Evolutionary conservation across 2,888 invertebrate genomes (phyloP), one percentile per base, ranked within the genome.

Genomic region (Muscina levida): DNA sequence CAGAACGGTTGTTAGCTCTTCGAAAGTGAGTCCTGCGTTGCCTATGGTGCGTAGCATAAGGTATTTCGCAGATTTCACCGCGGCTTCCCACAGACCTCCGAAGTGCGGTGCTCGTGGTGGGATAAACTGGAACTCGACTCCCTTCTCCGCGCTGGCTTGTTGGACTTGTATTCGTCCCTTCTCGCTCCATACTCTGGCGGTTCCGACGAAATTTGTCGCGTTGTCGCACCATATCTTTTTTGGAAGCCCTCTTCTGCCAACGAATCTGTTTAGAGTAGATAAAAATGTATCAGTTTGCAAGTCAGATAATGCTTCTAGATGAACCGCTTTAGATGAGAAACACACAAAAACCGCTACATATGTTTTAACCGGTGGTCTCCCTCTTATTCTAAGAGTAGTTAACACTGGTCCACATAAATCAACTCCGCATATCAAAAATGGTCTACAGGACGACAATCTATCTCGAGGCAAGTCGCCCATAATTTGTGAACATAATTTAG

Each of bases 91-190:
- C n/a, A n/a, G n/a, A n/a, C n/a, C n/a, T n/a, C n/a, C n/a, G n/a
- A n/a, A n/a, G n/a, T 71, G 57, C 2, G 71, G 71, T 17, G 46
- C 59, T 19, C 46, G 37, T 6, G 44, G 59, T 19, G 71, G 59
- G 1, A 71, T 59, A 19, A 59, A 71, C 11, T 26, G 71, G 5
- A 71, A 71, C n/a, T 17, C 59, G 44, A 46, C 10, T 37, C 10
- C 37, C 10, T 71, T 59, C 8, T 46, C 46, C 19, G 46, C 46
- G 24, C 31, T 57, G 4, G 42, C 26, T 15, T 11, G 53, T 46
- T 31, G 2, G 11, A 10, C 3, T 10, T 6, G 39, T 42, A 70
- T 5, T 53, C n/a, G 51, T 15, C 53, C 11, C 53, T 22, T 24
- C 70, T 39, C 10, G 53, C 24, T 10, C 37, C 37, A 37, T 37